Evolutionary conservation across 2,797 vertebrate genomes (phyloP).

Genomic region (Sebastes flavidus): DNA sequence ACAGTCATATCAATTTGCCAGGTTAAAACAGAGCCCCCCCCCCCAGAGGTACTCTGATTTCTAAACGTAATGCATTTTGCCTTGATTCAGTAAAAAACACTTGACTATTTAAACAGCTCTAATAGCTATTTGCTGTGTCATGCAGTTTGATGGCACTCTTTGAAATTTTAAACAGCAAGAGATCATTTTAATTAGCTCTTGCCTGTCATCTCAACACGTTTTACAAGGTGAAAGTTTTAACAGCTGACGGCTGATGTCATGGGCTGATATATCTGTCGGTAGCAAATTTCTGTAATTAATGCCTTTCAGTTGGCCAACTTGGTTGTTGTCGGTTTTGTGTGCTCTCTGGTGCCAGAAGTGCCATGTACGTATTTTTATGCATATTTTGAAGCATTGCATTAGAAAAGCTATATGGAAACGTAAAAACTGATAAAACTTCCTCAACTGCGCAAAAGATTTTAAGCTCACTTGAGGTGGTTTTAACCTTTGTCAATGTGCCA

Average conservation of each 20-base stretch:
- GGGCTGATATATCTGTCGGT: background rate
- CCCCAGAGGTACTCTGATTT: background rate
- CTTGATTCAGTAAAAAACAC: background rate
- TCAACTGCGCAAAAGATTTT: background rate
- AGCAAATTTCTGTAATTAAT: constrained; percentile 12
- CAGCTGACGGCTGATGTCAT: background rate
- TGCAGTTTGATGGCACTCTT: background rate
- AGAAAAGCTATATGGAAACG: background rate
- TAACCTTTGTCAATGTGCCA: background rate
- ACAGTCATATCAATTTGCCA: background rate
- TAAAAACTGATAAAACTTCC: background rate
- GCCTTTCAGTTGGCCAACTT: constrained; percentile 3
- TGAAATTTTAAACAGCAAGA: constrained; percentile 20
- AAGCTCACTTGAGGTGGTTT: background rate
- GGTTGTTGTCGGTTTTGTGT: background rate
- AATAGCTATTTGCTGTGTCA: constrained; percentile 17
- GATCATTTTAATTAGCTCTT: constrained; percentile 19
- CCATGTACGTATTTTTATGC: rapidly evolving
- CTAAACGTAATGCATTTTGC: background rate
- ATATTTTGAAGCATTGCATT: background rate
- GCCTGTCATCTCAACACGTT: background rate
- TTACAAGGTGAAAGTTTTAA: constrained; percentile 3
- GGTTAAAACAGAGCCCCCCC: background rate
- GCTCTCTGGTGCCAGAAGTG: background rate
- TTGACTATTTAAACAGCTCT: constrained; percentile 6